These are phyloP conservation scores for Bhutanitis thaidina DNA, from an alignment of 2,888 invertebrate species.

Conservation along the genomic window DNA sequence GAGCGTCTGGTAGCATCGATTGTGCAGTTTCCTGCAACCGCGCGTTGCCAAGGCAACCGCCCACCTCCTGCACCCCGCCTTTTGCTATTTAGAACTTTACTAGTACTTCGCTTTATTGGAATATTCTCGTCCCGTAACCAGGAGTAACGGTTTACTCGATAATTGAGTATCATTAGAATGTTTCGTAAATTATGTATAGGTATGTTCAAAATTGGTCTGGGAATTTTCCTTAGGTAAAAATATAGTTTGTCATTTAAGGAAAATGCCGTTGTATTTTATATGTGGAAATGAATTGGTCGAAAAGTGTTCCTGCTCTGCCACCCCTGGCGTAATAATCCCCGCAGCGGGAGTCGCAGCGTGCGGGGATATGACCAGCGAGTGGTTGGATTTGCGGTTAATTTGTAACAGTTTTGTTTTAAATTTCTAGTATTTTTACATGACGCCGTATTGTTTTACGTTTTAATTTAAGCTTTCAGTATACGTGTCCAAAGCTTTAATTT, in stretches of 20 bases:
- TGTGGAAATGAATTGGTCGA: no score
- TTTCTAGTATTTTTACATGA: no score
- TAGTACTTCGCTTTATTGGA: constrained; percentile 51
- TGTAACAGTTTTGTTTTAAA: not conserved
- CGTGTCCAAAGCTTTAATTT: no score
- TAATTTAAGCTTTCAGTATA: no score
- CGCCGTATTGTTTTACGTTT: no score
- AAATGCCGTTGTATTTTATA: no score
- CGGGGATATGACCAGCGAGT: not conserved
- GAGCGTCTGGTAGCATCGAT: constrained; percentile 77
- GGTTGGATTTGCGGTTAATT: constrained; percentile 12
- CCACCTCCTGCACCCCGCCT: constrained; percentile 60
- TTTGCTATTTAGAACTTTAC: constrained; percentile 52
- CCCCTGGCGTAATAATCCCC: constrained; percentile 22
- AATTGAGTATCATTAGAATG: constrained; percentile 11
- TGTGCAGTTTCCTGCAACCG: constrained; percentile 78
- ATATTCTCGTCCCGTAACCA: constrained; percentile 37
- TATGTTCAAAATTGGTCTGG: constrained; percentile 6
- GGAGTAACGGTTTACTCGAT: constrained; percentile 20
- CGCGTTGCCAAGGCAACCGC: constrained; percentile 61
- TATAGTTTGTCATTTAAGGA: no score
- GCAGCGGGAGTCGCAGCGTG: constrained; percentile 27
- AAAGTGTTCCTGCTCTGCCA: not conserved
- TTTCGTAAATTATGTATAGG: not conserved
- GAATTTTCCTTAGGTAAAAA: constrained; percentile 5